phyloP scores from a whole-genome alignment of 23 tunicate species.

The Phallusia fumigata region DNA sequence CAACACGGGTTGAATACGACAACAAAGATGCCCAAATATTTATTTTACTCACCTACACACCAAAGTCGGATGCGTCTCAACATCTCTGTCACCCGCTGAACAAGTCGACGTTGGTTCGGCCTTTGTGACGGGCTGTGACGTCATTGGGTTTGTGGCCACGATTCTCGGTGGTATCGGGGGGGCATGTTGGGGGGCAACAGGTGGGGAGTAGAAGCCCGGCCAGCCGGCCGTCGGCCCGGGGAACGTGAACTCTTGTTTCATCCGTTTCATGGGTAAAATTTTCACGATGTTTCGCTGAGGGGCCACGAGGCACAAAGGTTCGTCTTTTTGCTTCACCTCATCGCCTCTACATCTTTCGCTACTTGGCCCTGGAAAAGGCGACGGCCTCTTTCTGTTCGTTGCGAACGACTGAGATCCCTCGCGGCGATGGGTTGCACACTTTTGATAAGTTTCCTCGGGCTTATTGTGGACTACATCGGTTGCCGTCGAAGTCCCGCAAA shows the following conservation, averaged over 20 bases:
- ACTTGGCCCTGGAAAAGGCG: background rate
- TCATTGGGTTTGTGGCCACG: background rate
- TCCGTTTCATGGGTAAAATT: background rate
- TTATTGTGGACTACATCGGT: background rate
- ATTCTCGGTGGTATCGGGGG: too few species aligned
- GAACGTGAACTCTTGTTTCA: background rate
- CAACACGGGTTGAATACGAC: background rate
- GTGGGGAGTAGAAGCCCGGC: background rate
- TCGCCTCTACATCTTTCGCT: background rate
- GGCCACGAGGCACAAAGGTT: background rate
- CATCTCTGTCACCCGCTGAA: background rate
- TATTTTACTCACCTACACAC: background rate
- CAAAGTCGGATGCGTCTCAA: background rate
- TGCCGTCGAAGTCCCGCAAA: background rate
- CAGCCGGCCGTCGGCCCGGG: background rate
- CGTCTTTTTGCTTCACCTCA: background rate
- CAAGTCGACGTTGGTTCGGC: background rate
- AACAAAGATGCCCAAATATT: background rate
- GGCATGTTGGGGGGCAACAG: too few species aligned
- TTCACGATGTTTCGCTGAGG: background rate
- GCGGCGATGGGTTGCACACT: background rate
- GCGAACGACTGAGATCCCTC: too few species aligned
- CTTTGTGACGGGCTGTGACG: background rate
- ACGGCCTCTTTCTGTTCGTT: background rate
- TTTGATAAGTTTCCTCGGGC: background rate